Base-by-base conservation (phyloP, 2,113 vertebrate genomes). In the Pygoscelis adeliae region DNA sequence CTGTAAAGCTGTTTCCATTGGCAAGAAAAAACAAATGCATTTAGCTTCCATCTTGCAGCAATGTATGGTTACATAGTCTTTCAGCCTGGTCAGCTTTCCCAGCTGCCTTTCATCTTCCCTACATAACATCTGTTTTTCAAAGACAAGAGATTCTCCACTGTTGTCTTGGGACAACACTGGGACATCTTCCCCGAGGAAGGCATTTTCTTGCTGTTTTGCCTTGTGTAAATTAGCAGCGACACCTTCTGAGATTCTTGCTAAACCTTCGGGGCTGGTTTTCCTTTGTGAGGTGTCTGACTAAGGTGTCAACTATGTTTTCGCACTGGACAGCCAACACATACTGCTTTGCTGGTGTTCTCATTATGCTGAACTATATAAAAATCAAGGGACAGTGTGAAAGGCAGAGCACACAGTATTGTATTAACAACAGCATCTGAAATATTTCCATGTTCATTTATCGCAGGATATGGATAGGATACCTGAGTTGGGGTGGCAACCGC, bases 171-270 rank as follows among this genome's bases (percentile, higher is more conserved):
- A 95, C 86, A 95, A 86, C 29, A 55, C 56, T 83, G 90, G 91
- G 92, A 92, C 90, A 87, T 88, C 80, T 97, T 97, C 97, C 97
- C 88, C 8, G 36, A 96, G 90, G 96, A 97, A 95, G 79, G 66
- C 61, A 91, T 96, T 95, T 96, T 95, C 9, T 27, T 81, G 65
- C 86, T 91, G 89, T 83, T 96, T 95, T 96, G 93, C 76, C 66
- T 94, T 93, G 95, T 96, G 71, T 91, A 97, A 98, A 97, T 98
- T 96, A 96, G 81, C 93, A 97, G 95, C 11, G 22, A 96, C 85
- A 91, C 91, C 91, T 85, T 96, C 92, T 78, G 85, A 94, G 95
- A 90, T 49, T 73, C 85, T 74, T 67, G 47, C 90, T 94, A 93
- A 93, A 85, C 77, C 65, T 98, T 82, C 15, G 17, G 87, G 87